Conservation (phyloP, 2,797 vertebrate species). For the Hirundo rustica region DNA sequence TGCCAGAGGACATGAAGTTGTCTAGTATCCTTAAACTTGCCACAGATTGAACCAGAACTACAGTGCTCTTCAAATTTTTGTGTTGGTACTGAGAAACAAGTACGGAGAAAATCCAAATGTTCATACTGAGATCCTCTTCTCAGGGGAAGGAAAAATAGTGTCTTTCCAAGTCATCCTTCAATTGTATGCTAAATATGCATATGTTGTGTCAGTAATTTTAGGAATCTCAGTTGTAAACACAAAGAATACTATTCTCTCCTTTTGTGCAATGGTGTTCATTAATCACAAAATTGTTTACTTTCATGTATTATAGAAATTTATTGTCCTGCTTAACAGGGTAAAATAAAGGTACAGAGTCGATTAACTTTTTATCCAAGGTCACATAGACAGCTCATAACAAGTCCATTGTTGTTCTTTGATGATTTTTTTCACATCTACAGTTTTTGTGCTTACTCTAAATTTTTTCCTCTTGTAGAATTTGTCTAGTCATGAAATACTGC, state of each 20-base stretch:
- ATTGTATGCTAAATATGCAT: not conserved
- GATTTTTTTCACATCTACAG: not conserved
- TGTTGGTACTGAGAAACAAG: not conserved
- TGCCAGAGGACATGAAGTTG: constrained; percentile 6
- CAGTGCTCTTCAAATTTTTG: not conserved
- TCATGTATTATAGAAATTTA: not conserved
- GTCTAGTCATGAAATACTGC: not conserved
- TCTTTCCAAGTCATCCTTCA: not conserved
- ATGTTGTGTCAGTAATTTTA: not conserved
- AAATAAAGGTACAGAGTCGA: not conserved
- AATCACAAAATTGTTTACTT: not conserved
- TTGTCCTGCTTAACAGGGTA: not conserved
- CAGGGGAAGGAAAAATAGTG: not conserved
- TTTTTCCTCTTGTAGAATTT: not conserved
- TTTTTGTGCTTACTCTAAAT: not conserved
- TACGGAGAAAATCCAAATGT: not conserved
- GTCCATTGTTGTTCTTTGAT: not conserved
- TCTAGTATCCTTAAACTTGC: not conserved
- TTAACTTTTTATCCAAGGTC: not conserved
- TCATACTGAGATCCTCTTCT: not conserved
- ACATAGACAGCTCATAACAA: not conserved
- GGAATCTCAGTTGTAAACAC: not conserved
- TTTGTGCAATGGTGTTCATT: not conserved
- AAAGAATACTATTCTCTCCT: not conserved
- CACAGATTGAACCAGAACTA: not conserved